Base-by-base conservation (phyloP, 2,797 vertebrate species). In the Triplophysa bombifrons region DNA sequence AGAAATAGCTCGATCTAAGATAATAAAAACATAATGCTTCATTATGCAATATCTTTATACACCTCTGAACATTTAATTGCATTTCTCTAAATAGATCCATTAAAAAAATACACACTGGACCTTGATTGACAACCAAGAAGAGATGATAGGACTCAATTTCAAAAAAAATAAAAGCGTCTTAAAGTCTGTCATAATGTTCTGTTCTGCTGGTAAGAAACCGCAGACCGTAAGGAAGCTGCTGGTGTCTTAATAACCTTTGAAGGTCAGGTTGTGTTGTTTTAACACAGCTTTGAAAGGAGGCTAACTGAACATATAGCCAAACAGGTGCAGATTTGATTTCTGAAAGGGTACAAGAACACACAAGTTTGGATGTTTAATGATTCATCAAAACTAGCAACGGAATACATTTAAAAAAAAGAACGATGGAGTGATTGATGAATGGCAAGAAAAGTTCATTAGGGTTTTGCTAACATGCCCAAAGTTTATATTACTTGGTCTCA, bases 201-300 rank as follows among this genome's bases (percentile, higher is more conserved):
- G 30, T 34, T 9, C 3, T 12, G 61, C 34, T 64, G 30, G 30
- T 38, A 41, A 38, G 38, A 17, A 19, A 11, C 17, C 2, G 30
- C 61, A 38, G 34, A 30, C 56, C 60, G 19, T 6, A 50, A 53
- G 63, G 22, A 17, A 48, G 50, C 67, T 44, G 76, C 76, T 64
- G 76, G 76, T 78, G 76, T 78, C 34, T 78, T 12, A 41, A 64
- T 53, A 71, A 78, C 56, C 58, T 78, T 53, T 71, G 76, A 71
- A 71, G 67, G 76, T 70, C 67, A 70, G 14, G 25, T 41, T 78
- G 76, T 53, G 56, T 10, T 70, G 44, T 34, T 71, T 63, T 63
- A 27, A 60, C 60, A 25, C 25, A 63, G 55, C 76, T 70, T 14
- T 71, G n/a, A 78, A 53, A 17, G 13, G 12, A 44, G 51, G 58